Evolutionary conservation across 2,113 vertebrate genomes (phyloP).

Genomic region (Phodopus roborovskii): DNA sequence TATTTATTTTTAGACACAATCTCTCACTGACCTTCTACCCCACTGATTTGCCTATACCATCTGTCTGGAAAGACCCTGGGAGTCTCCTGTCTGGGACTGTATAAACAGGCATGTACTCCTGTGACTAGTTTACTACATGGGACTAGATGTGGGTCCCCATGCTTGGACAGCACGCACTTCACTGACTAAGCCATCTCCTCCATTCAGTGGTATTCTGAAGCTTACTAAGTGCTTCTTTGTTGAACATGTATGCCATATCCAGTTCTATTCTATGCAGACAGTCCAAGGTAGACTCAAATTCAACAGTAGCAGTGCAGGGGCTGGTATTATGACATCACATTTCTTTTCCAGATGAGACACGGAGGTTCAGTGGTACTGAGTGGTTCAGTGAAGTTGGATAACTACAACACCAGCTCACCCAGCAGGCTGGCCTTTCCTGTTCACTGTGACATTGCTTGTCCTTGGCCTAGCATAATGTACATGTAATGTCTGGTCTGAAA

Average conservation of each 20-base stretch:
- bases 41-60: background rate
- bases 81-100: background rate
- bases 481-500: rapidly evolving
- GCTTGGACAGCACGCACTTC: background rate
- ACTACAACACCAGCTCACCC: rapidly evolving
- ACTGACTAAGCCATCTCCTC: background rate
- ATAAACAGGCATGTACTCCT: background rate
- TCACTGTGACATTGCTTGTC: background rate
- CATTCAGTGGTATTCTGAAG: background rate
- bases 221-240: background rate
- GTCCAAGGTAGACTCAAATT: background rate
- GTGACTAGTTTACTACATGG: background rate
- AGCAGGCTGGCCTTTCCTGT: too few species aligned
- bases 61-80: background rate
- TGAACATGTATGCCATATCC: background rate
- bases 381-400: background rate
- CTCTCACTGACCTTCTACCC: background rate
- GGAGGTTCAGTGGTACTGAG: rapidly evolving
- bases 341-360: background rate
- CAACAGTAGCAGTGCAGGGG: background rate
- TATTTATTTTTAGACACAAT: background rate
- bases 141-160: too few species aligned
- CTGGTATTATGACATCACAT: too few species aligned
- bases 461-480: rapidly evolving
- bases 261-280: background rate